Evolutionary conservation across 2,797 vertebrate genomes (phyloP), one percentile per base, ranked within the genome.

Genomic region (Sebastes reedi): DNA sequence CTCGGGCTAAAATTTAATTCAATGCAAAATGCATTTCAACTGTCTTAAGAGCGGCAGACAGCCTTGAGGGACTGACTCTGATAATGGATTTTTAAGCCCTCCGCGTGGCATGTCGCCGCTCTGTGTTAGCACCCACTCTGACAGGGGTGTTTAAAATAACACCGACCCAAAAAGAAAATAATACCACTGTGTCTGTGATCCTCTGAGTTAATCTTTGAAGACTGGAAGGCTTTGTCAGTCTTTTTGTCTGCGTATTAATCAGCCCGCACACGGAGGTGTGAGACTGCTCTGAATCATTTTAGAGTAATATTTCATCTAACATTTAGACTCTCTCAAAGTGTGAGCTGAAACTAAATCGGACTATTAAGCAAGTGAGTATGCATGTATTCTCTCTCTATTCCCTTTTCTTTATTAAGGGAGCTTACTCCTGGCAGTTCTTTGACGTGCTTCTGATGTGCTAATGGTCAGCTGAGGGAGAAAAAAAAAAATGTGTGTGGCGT

Each of bases 61-160:
- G 80, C 79, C 80, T 80, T 80, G 72, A 85, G 90, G 86, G 84
- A 86, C 75, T n/a, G 75, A 82, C 79, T 88, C 75, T 83, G 84
- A 89, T 89, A 91, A 91, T 88, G 81, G 85, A 90, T 88, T 89
- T 42, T 87, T 82, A 89, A 92, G 83, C 80, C 80, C 70, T 83
- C 58, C 16, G 9, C 70, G 77, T 81, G 77, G 70, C 85, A 70
- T 79, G 72, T 56, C 36, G n/a, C 72, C 70, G 78, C 72, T 86
- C 82, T 77, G 77, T 85, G 84, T 88, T 87, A 77, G 85, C 85
- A 72, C 82, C 74, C 80, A 56, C 76, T 89, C 76, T 89, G 91
- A 92, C 87, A 88, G 82, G 82, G 72, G 59, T 83, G 69, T 84
- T 89, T 90, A 88, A 90, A 90, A 90, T 86, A 87, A 86, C 81